Conservation (phyloP, 2,797 vertebrate species). For the Enteromius anoplus region DNA sequence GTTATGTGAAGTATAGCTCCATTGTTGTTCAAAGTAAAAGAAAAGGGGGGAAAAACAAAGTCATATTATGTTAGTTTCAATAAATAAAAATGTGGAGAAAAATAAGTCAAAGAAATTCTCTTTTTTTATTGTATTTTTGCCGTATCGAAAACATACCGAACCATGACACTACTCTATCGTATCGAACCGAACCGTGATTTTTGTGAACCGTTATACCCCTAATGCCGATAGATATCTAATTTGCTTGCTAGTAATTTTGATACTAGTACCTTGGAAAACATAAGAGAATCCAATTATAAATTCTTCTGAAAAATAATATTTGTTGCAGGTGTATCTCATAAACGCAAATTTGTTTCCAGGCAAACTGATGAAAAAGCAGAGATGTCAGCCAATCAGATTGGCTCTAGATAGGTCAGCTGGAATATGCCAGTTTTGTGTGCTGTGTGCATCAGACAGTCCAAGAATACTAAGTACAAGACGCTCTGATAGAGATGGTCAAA, state of each 20-base stretch:
- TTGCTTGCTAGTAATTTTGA: neutral
- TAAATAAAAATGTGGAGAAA: no score
- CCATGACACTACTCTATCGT: no score
- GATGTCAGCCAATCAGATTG: conserved; percentile 19
- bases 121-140: no score
- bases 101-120: no score
- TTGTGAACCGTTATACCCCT: no score
- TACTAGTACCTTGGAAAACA: neutral
- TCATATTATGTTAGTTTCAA: no score
- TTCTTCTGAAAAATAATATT: neutral
- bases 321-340: neutral
- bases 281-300: neutral
- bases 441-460: neutral
- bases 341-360: neutral
- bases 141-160: no score
- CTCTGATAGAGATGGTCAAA: neutral
- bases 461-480: neutral
- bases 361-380: neutral
- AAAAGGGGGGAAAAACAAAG: no score
- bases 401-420: neutral
- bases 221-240: neutral
- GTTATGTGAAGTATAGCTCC: no score
- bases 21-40: no score
- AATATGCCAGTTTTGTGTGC: neutral
- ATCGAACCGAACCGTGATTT: no score